Evolutionary conservation across 2,113 vertebrate species (phyloP), one percentile per base, ranked within the genome.

Genomic region (Campylomormyrus tamandua): DNA sequence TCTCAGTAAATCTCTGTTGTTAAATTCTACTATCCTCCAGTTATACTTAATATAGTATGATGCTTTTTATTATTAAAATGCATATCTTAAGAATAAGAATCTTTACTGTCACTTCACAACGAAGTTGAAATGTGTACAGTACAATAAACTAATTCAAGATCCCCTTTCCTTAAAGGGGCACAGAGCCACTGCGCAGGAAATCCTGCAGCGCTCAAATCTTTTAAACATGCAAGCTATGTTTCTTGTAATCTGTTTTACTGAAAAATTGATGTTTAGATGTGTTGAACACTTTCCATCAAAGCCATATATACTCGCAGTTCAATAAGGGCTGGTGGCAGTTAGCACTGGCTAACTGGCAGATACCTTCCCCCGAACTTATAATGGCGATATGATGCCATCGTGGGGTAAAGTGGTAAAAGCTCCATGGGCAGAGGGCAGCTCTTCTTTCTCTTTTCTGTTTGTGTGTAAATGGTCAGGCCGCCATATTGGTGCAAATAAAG

Each of bases 91-190:
- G 52, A 19, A 53, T 53, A 19, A 19, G 15, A 5, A 19, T 19
- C 50, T 53, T 53, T 53, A 52, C 15, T 52, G 50, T 53, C 50
- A 53, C 50, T 53, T 53, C 3, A 53, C 50, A 53, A 53, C 0
- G 15, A 53, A 53, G 19, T 19, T 19, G 15, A 52, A 52, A 84
- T 62, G 39, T n/a, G 46, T 74, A 80, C 89, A 53, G 66, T 90
- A 90, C 62, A 87, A 90, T 87, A 87, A 90, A 87, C 58, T 90
- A 86, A 90, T 87, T 90, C 83, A 74, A 31, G 27, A 45, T 27
- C 13, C 7, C 66, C 62, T 46, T 45, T 31, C 11, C 83, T 87
- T 86, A 90, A 77, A 83, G 83, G 46, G 62, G 53, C 87, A 90
- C n/a, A 31, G 62, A 10, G n/a, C 62, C 62, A 27, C 62, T 66